Evolutionary conservation across 1,140 invertebrate species (phyloP).

Genomic region (Pachyrhynchus sulphureomaculatus): DNA sequence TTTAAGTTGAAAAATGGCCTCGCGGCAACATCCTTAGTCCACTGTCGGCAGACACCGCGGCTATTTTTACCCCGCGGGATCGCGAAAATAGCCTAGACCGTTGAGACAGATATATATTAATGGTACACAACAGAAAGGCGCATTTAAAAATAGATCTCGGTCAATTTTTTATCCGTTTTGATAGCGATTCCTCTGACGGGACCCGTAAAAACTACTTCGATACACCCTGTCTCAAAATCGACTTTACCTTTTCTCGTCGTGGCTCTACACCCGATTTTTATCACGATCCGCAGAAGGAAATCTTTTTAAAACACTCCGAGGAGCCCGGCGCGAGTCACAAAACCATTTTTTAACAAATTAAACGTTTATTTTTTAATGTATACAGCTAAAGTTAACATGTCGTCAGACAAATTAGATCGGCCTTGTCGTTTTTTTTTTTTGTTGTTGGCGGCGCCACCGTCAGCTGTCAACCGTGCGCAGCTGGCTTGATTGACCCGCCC

Average conservation of each 20-base stretch:
- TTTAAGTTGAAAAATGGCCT: slow-evolving; percentile 48
- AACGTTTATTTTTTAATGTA: slow-evolving; percentile 8
- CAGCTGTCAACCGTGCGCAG: slow-evolving; percentile 25
- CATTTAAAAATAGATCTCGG: slow-evolving; percentile 49
- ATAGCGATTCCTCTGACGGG: slow-evolving; percentile 46
- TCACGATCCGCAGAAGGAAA: neutral
- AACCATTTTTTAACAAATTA: slow-evolving; percentile 9
- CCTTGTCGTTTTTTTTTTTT: slow-evolving; percentile 28
- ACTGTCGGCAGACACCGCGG: slow-evolving; percentile 37
- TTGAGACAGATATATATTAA: slow-evolving; percentile 47
- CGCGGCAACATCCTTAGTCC: slow-evolving; percentile 39
- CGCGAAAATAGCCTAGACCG: slow-evolving; percentile 48
- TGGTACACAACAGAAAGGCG: slow-evolving; percentile 41
- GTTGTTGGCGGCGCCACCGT: slow-evolving; percentile 27
- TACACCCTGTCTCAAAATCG: slow-evolving; percentile 48
- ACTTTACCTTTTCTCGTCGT: slow-evolving; percentile 27
- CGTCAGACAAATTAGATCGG: slow-evolving; percentile 27
- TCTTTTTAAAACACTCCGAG: neutral
- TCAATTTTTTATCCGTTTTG: slow-evolving; percentile 42
- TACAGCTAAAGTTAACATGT: slow-evolving; percentile 27
- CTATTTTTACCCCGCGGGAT: slow-evolving; percentile 49
- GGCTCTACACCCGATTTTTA: slow-evolving; percentile 6
- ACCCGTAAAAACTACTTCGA: slow-evolving; percentile 48
- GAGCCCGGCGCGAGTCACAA: slow-evolving; percentile 9
- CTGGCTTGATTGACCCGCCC: slow-evolving; percentile 24